Evolutionary conservation across 2,113 vertebrate genomes (phyloP), one percentile per base, ranked within the genome.

Genomic region (Epinephelus cyanopodus): DNA sequence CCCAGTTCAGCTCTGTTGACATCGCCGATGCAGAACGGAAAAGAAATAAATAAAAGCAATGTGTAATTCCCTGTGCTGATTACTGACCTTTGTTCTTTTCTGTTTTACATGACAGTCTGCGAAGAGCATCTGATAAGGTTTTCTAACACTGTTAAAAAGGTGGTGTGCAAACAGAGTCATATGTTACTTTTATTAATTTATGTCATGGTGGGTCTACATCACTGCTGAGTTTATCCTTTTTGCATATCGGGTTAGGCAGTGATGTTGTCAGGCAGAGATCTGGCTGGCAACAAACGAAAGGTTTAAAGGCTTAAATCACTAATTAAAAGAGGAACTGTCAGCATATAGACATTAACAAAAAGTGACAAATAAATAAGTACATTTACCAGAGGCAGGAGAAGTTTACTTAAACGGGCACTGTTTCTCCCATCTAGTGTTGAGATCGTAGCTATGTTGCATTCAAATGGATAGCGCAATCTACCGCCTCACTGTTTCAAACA

Each of bases 21-120:
- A 6, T 77, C 39, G 77, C 23, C 4, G 21, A 64, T 47, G 21
- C 63, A 50, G 14, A 60, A 64, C 61, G 50, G 37, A 37, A 13
- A 11, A 11, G 47, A 48, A 50, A 50, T 1, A 13, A 18, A 13
- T 3, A 48, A 52, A 71, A 52, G 19, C 63, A 45, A 70, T 18
- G 27, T 61, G 42, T 15, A 54, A 53, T 53, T 56, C n/a, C 19
- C 70, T 65, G 6, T 29, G 53, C n/a, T 39, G 42, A 61, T 17
- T 33, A 12, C 60, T 79, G 27, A 79, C 33, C 29, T 37, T 48
- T 63, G 56, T 45, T 68, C n/a, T 18, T 74, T 57, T 53, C 52
- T 27, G 50, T 56, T 48, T 15, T 48, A 48, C 47, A 48, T 48
- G 15, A 17, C 4, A 18, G 4, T 56, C 9, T 52, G 1, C 27